These are phyloP conservation scores for Syncerus caffer DNA, from an alignment of 2,797 vertebrate genomes.

Conservation along the genomic window DNA sequence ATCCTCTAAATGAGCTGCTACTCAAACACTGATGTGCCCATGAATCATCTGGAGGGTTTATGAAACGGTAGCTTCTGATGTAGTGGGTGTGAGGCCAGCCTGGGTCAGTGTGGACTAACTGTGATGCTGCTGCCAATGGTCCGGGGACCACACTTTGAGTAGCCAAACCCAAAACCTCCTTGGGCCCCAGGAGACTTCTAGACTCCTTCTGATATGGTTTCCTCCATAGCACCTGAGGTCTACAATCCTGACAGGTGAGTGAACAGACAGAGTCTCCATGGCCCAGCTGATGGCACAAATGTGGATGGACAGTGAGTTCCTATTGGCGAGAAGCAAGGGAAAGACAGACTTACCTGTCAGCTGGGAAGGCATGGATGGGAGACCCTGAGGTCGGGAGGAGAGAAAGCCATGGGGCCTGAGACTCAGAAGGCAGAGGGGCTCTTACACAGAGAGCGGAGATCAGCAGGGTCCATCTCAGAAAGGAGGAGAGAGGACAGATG, in stretches of 20 bases:
- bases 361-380: not conserved
- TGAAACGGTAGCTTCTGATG: not conserved
- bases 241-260: accelerated
- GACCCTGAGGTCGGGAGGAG: not conserved
- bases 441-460: accelerated
- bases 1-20: too few relatives aligned
- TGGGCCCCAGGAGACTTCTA: too few relatives aligned
- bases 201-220: not conserved
- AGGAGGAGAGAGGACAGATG: not conserved
- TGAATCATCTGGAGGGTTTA: not conserved
- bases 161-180: not conserved
- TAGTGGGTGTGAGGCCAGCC: not conserved
- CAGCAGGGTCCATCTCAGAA: accelerated
- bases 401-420: not conserved
- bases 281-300: too few relatives aligned
- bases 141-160: accelerated
- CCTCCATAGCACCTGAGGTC: not conserved
- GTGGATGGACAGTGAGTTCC: not conserved
- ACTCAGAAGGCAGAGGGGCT: not conserved
- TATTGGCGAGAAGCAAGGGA: not conserved
- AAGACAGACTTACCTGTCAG: not conserved
- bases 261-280: accelerated
- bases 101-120: accelerated
- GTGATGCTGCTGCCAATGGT: accelerated
- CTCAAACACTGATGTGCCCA: accelerated